Evolutionary conservation across 2,113 vertebrate genomes (phyloP).

Genomic region (Mustelus asterias): DNA sequence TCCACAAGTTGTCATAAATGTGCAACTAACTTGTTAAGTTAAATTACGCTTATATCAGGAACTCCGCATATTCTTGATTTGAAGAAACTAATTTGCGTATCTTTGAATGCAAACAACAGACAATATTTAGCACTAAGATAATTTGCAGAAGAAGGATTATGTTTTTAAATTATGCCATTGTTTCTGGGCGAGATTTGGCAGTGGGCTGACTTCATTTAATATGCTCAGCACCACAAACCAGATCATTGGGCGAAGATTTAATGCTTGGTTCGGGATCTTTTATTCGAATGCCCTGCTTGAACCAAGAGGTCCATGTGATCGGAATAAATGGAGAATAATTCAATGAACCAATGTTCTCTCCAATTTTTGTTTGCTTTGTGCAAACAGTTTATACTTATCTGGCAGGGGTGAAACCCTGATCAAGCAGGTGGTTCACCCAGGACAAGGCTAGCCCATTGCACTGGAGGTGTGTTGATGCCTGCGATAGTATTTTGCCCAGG

Average conservation of each 20-base stretch:
- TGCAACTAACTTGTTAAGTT: not conserved
- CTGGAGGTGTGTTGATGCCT: too few relatives aligned
- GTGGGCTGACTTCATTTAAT: not conserved
- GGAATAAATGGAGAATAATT: not conserved
- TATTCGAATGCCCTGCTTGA: not conserved
- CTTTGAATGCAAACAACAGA: not conserved
- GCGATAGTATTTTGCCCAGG: too few relatives aligned
- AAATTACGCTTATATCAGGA: not conserved
- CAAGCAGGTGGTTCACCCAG: too few relatives aligned
- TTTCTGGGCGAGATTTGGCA: not conserved
- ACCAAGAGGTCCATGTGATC: not conserved
- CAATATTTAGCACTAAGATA: not conserved
- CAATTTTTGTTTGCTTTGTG: too few relatives aligned
- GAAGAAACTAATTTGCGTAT: not conserved
- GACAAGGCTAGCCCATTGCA: too few relatives aligned
- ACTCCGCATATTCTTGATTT: not conserved
- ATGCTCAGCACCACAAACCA: not conserved
- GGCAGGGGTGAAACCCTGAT: too few relatives aligned
- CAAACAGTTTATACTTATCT: too few relatives aligned
- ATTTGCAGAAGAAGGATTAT: not conserved
- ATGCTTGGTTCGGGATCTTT: not conserved
- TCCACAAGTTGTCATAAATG: not conserved
- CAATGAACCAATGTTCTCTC: not conserved
- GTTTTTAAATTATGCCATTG: not conserved
- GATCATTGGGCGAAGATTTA: not conserved